Evolutionary conservation across 2,113 vertebrate species (phyloP).

Genomic region (Eurystomus gularis): DNA sequence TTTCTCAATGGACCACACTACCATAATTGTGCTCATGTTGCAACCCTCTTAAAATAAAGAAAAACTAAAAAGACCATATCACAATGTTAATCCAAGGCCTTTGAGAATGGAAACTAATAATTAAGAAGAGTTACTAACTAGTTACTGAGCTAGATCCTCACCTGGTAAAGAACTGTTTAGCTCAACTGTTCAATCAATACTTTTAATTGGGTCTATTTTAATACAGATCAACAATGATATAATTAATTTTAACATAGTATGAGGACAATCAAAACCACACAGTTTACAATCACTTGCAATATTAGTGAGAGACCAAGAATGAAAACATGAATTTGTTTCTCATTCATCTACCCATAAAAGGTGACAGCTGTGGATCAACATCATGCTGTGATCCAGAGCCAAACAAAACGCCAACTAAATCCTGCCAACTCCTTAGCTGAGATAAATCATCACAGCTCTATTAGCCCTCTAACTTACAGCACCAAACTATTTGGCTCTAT

Average conservation of each 20-base stretch:
- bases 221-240: neutral
- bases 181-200: neutral
- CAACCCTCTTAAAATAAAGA: neutral
- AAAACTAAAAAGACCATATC: neutral
- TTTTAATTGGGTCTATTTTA: neutral
- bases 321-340: slow-evolving; percentile 2
- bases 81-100: neutral
- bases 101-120: neutral
- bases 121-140: neutral
- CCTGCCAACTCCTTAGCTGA: neutral
- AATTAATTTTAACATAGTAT: neutral
- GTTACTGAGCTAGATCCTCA: neutral
- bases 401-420: slow-evolving; percentile 17
- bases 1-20: neutral
- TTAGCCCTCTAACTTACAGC: neutral
- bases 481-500: neutral
- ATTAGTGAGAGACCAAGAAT: neutral
- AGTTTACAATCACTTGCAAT: neutral
- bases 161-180: neutral
- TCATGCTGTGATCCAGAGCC: neutral
- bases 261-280: neutral
- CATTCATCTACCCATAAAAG: neutral
- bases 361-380: slow-evolving; percentile 18
- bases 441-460: slow-evolving; percentile 30
- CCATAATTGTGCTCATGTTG: neutral